phyloP scores from a whole-genome alignment of 2,797 vertebrate species.

The Amniataba percoides region DNA sequence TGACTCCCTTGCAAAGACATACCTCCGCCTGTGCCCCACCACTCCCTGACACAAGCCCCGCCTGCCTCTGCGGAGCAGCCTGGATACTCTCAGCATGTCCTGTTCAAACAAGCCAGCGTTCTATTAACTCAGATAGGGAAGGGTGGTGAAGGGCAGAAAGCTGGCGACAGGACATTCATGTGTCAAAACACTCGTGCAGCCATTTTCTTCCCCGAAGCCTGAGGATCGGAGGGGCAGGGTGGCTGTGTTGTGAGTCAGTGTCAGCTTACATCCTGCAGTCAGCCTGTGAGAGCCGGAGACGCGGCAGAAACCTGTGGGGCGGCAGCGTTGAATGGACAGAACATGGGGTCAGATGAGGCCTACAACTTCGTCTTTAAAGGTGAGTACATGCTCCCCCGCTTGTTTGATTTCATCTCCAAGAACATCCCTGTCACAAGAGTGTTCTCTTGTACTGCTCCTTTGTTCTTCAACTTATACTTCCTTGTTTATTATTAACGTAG shows the following conservation, averaged over 20 bases:
- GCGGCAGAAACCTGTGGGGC: conserved; percentile 27
- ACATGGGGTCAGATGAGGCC: conserved; percentile 90
- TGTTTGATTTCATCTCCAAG: not conserved
- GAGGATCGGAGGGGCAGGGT: conserved; percentile 28
- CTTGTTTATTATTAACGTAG: conserved; percentile 58
- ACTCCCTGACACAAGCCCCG: conserved; percentile 55
- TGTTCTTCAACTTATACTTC: conserved; percentile 37
- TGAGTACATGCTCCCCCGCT: conserved; percentile 75
- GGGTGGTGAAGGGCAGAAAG: conserved; percentile 45
- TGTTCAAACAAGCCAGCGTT: conserved; percentile 75
- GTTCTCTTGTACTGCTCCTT: not conserved
- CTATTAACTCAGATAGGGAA: conserved; percentile 45
- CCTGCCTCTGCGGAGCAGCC: conserved; percentile 63
- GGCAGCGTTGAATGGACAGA: conserved; percentile 71
- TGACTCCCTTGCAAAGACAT: conserved; percentile 48
- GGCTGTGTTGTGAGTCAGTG: conserved; percentile 41
- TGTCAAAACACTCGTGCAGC: conserved; percentile 28
- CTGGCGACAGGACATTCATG: conserved; percentile 38
- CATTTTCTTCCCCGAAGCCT: conserved; percentile 14
- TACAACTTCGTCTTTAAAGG: conserved; percentile 99
- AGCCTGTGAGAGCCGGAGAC: conserved; percentile 45
- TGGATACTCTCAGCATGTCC: conserved; percentile 65
- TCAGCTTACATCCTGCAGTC: conserved; percentile 58
- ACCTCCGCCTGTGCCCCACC: conserved; percentile 50
- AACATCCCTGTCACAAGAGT: not conserved